Evolutionary conservation across 2,797 vertebrate genomes (phyloP), one percentile per base, ranked within the genome.

Genomic region (Hafferia zeledoni): DNA sequence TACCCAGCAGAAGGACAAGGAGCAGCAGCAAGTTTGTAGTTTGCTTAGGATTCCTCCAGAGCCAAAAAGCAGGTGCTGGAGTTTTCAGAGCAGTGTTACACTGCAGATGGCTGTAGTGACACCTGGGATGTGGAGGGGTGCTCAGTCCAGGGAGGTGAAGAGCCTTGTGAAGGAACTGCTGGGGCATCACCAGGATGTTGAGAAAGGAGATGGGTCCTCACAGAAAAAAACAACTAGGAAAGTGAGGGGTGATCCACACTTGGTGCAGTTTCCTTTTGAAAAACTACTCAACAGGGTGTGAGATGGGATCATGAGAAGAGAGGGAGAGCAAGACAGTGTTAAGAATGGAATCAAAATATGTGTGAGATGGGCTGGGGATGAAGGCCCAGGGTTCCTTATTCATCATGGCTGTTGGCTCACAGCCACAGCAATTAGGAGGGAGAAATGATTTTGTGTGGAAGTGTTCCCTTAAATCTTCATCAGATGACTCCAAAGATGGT

Each of bases 41-140:
- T 78, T 30, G 37, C 13, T 46, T 23, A 13, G n/a, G 46, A 83
- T 33, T 11, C 6, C 52, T 60, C 52, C 2, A 4, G 33, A 70
- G 56, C 64, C 1, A 1, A 30, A 43, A 56, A 15, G 52, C 30
- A 28, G 41, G 27, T 65, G 50, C 33, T 44, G 22, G 6, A 10
- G 63, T 10, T 49, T n/a, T 57, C 17, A 1, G 41, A 5, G 28
- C 22, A 11, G 13, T 33, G 25, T 57, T 14, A 8, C 0, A 1
- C 16, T 83, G 49, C 27, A 31, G n/a, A 2, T 61, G 67, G 30
- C 67, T 94, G 75, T 43, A 46, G 19, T 4, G 10, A 11, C 25
- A 30, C 13, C 25, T 13, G 33, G 57, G 43, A 13, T 4, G 1
- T 0, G 8, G 20, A 63, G 18, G 37, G 47, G 30, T 47, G 56